Conservation (phyloP, 1,140 invertebrate genomes). For the Apis cerana region DNA sequence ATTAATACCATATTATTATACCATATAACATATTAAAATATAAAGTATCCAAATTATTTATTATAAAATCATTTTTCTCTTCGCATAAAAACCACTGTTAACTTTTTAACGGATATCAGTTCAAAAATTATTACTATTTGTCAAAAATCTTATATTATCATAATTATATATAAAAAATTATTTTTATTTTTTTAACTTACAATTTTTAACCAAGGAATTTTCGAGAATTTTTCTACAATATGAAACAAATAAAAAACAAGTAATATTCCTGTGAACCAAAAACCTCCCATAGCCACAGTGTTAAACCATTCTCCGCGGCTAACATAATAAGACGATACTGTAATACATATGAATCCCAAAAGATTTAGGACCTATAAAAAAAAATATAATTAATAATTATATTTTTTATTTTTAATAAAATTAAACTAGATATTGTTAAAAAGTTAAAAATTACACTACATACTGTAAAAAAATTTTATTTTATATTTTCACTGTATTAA, state of each 20-base stretch:
- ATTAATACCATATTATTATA: too few species aligned
- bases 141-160: neutral
- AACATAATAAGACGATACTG: constrained; percentile 81
- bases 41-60: neutral
- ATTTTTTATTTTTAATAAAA: neutral
- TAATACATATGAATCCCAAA: constrained; percentile 92
- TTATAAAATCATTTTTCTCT: neutral
- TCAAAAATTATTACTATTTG: neutral
- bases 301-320: constrained; percentile 88
- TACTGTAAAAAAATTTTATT: too few species aligned
- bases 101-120: constrained; percentile 48
- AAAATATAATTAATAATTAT: constrained; percentile 1
- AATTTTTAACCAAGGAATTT: constrained; percentile 93
- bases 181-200: constrained; percentile 81
- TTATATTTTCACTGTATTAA: too few species aligned
- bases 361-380: constrained; percentile 87
- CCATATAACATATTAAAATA: neutral
- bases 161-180: neutral
- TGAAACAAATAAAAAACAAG: constrained; percentile 92
- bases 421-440: neutral
- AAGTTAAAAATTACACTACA: neutral
- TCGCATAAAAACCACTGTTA: neutral
- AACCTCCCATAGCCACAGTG: constrained; percentile 91
- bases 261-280: constrained; percentile 91
- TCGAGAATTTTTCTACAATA: constrained; percentile 91